phyloP scores from a whole-genome alignment of 2,888 invertebrate species.

The Erynnis tages region DNA sequence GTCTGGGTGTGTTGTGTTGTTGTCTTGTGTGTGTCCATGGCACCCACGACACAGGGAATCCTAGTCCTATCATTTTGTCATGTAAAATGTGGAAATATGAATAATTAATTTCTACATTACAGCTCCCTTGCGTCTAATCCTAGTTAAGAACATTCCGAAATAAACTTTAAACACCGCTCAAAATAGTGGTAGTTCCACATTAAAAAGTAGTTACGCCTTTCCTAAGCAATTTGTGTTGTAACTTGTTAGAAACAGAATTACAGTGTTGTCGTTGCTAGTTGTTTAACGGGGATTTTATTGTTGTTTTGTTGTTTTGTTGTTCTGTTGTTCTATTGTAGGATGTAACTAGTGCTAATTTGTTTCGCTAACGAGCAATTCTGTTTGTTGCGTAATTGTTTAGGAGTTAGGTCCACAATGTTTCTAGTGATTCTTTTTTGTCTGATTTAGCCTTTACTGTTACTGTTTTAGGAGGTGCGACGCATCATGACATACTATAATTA shows the following conservation, averaged over 20 bases:
- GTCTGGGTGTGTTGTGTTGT: too few relatives aligned
- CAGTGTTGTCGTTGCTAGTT: conserved; percentile 3
- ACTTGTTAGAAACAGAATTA: conserved; percentile 4
- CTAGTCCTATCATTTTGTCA: too few relatives aligned
- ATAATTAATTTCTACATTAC: neutral
- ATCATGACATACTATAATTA: too few relatives aligned
- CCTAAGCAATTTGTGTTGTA: conserved; percentile 10
- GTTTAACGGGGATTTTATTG: conserved; percentile 20
- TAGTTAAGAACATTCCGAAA: too few relatives aligned
- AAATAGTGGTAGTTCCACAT: neutral
- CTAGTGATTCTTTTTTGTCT: too few relatives aligned
- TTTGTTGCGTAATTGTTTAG: conserved; percentile 9
- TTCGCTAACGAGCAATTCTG: conserved; percentile 17
- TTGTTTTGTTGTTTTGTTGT: conserved; percentile 12
- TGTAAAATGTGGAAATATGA: neutral
- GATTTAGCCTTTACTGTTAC: too few relatives aligned
- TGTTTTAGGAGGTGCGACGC: too few relatives aligned
- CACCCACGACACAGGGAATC: too few relatives aligned
- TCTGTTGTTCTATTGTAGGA: conserved; percentile 1
- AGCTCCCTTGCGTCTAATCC: too few relatives aligned
- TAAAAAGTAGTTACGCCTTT: conserved; percentile 2
- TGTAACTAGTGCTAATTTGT: conserved; percentile 19
- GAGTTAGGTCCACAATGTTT: too few relatives aligned
- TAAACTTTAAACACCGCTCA: too few relatives aligned
- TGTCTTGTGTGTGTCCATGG: too few relatives aligned